These are phyloP conservation scores for Shinisaurus crocodilurus DNA, from an alignment of 2,113 vertebrate genomes.

Conservation along the genomic window DNA sequence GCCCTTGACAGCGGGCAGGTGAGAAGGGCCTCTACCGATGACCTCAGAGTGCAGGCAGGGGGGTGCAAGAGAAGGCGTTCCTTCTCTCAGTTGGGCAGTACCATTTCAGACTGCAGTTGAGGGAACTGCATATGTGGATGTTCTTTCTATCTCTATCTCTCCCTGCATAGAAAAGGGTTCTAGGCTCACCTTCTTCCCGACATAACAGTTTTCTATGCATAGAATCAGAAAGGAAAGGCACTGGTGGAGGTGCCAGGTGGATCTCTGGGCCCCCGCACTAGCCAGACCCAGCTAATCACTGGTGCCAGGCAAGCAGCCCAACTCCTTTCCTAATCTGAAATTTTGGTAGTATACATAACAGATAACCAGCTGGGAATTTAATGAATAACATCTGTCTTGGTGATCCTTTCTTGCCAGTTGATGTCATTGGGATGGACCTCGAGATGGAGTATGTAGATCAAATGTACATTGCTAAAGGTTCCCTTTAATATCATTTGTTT, in stretches of 20 bases:
- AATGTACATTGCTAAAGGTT: neutral
- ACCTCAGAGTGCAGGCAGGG: too few relatives aligned
- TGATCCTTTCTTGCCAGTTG: neutral
- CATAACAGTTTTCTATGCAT: neutral
- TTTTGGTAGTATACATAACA: neutral
- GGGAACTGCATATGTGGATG: neutral
- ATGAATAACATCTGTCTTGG: rapidly evolving
- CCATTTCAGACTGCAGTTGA: neutral
- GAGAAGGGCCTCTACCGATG: too few relatives aligned
- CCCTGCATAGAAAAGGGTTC: neutral
- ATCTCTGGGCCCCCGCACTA: neutral
- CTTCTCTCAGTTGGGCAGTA: neutral
- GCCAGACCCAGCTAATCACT: neutral
- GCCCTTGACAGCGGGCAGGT: too few relatives aligned
- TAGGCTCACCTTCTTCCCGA: neutral
- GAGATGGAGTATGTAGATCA: neutral
- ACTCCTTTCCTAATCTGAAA: neutral
- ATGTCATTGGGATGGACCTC: neutral
- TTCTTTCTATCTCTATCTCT: neutral
- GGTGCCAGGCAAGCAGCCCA: too few relatives aligned
- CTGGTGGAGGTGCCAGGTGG: neutral
- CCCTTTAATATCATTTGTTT: neutral
- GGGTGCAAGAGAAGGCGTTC: too few relatives aligned
- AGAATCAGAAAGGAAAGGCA: neutral
- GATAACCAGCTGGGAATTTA: neutral